These are phyloP conservation scores for Nannobrachium achirus DNA, from an alignment of 2,113 vertebrate species.

Conservation along the genomic window DNA sequence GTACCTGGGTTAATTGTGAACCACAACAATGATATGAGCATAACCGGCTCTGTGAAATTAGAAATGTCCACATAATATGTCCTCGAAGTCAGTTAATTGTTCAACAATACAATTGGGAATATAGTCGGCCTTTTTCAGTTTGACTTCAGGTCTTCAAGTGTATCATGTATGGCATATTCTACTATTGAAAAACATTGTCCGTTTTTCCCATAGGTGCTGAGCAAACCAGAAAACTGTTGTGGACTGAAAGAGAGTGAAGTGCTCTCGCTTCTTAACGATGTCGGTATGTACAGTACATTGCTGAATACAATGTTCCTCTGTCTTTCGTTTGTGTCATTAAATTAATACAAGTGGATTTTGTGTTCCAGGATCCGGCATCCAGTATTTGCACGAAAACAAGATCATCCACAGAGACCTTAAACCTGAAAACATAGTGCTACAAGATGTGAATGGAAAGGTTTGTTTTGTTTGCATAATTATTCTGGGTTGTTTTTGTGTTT, in stretches of 20 bases:
- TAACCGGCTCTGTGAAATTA: no score
- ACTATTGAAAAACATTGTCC: background rate
- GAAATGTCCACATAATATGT: no score
- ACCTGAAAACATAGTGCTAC: conserved; percentile 98
- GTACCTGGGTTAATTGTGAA: no score
- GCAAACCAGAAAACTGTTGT: conserved; percentile 97
- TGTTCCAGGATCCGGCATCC: conserved; percentile 90
- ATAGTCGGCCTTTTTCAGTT: no score
- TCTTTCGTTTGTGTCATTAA: background rate
- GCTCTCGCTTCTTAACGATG: conserved; percentile 91
- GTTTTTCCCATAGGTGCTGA: conserved; percentile 83
- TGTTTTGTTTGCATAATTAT: no score
- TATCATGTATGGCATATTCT: background rate
- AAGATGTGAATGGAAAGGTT: conserved; percentile 93
- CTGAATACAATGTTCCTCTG: fast-evolving
- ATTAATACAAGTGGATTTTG: background rate
- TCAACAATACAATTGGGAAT: no score
- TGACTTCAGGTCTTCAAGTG: no score
- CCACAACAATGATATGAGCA: no score
- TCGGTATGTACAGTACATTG: conserved; percentile 80
- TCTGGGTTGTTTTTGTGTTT: background rate
- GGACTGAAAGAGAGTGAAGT: conserved; percentile 98
- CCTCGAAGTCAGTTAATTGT: no score
- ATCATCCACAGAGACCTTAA: conserved; percentile 98
- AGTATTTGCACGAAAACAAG: conserved; percentile 97